Evolutionary conservation across 1,140 invertebrate species (phyloP).

Genomic region (Piezodorus guildinii): DNA sequence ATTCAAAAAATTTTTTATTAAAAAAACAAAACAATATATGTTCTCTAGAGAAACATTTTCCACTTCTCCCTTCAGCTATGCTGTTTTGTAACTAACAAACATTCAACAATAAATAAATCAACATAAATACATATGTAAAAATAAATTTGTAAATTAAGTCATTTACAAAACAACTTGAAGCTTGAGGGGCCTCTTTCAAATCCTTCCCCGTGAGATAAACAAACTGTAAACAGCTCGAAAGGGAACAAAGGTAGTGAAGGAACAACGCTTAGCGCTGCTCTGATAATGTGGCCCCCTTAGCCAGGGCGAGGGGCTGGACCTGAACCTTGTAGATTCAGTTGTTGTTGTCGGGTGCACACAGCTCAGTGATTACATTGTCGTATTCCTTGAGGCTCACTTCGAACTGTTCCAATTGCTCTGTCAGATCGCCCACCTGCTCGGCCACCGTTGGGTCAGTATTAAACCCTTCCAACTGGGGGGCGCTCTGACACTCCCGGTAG

Average conservation of each 20-base stretch:
- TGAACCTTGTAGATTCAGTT: slow-evolving; percentile 9
- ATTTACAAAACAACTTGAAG: slow-evolving; percentile 3
- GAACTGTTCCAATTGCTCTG: slow-evolving; percentile 58
- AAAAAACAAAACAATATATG: neutral
- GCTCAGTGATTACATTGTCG: slow-evolving; percentile 53
- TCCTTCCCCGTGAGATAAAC: neutral
- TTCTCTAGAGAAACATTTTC: neutral
- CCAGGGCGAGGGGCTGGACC: neutral
- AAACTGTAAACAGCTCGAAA: neutral
- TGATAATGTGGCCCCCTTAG: neutral
- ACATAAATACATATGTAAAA: neutral
- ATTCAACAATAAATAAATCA: neutral
- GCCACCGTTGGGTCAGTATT: slow-evolving; percentile 44
- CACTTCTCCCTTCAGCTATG: neutral
- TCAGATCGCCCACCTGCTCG: slow-evolving; percentile 54
- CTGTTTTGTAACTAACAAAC: neutral
- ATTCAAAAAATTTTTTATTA: too few species aligned
- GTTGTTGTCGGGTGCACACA: slow-evolving; percentile 43
- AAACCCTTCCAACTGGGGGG: slow-evolving; percentile 54
- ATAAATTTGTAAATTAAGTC: neutral
- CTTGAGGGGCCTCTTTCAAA: neutral
- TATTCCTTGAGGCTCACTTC: slow-evolving; percentile 61
- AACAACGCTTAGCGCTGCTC: neutral
- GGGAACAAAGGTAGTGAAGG: neutral
- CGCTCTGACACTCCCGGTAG: slow-evolving; percentile 65